Base-by-base conservation (phyloP, 1,140 invertebrate genomes). In the Aphaenogaster rudis region DNA sequence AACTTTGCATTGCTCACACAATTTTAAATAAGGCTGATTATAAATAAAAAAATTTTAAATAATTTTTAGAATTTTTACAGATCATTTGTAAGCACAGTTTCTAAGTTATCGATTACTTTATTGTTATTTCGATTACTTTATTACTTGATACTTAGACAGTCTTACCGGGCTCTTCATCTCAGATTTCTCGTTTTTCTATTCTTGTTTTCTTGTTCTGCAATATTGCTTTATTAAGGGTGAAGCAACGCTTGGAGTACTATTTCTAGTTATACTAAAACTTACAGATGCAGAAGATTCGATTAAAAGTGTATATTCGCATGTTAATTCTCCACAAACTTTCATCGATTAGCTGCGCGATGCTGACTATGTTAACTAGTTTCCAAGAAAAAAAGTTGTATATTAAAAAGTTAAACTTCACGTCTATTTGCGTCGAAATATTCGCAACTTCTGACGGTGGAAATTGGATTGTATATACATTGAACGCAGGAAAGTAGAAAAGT, bases 401-500 rank as follows among this genome's bases (percentile, higher is more conserved):
- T 39, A 64, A 64, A 39, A 67, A 67, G 39, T 52, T 78, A 45
- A 66, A 28, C 33, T 66, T 80, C 28, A 28, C 13, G 61, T 52
- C 3, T 39, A 67, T 80, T 67, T 67, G 42, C 13, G 61, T 52
- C 45, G 45, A 52, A 52, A 80, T n/a, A 39, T 17, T 54, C 28
- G 78, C 36, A 67, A 42, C 45, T 80, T 67, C 45, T 52, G 33
- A 80, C 48, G 7, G 36, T 17, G 36, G 45, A 80, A 54, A 80
- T 52, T 54, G 45, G 48, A 80, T 67, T 17, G 48, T 67, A 67
- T 28, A 39, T 17, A 52, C 48, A 54, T 52, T 67, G 63, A 28
- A 17, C 36, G n/a, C 39, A 11, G n/a, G 7, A 36, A 66, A 54
- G 78, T 54, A n/a, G 48, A 67, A 80, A 80, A 80, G 78, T 80